A percentile compares a stretch with the other conserved stretches of the same genome.
phyloP scores from a whole-genome alignment of 2,113 vertebrate species.

The Xyrauchen texanus region DNA sequence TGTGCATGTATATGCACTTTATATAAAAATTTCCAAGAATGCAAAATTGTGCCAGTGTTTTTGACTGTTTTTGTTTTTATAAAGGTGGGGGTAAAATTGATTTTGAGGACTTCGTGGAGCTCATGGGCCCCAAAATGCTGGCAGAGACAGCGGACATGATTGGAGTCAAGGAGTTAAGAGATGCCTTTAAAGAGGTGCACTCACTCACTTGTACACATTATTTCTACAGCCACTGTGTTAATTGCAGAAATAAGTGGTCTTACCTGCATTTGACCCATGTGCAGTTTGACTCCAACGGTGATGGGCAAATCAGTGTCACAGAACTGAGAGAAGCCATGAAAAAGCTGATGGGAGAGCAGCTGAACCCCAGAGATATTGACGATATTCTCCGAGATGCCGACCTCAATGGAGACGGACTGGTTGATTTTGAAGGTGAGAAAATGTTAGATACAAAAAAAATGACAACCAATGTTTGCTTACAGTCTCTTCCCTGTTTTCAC shows the following conservation, averaged over 20 bases:
- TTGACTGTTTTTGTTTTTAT: not conserved
- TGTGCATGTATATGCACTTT: not conserved
- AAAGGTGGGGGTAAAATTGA: slow-evolving; percentile 89
- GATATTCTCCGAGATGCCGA: slow-evolving; percentile 90
- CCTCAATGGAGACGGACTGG: slow-evolving; percentile 88
- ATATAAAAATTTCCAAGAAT: not conserved
- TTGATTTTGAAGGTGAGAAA: slow-evolving; percentile 89
- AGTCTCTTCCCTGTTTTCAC: not conserved
- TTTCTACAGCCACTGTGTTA: not conserved
- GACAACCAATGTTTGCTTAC: not conserved
- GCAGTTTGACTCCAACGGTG: slow-evolving; percentile 90
- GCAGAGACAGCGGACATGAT: slow-evolving; percentile 95
- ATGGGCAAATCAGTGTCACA: slow-evolving; percentile 86
- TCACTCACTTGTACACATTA: not conserved
- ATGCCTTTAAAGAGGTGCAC: slow-evolving; percentile 88
- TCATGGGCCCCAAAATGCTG: slow-evolving; percentile 96
- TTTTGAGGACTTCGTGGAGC: slow-evolving; percentile 83
- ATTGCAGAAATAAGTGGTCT: not conserved
- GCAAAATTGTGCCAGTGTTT: not conserved
- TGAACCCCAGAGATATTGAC: slow-evolving; percentile 86
- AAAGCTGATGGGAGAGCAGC: slow-evolving; percentile 88
- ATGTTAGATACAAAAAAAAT: not conserved
- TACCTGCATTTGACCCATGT: not conserved
- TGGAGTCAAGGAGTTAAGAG: slow-evolving; percentile 79
- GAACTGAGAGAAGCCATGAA: slow-evolving; percentile 82